phyloP scores from a whole-genome alignment of 1,140 invertebrate species.

The Drosophila lini region DNA sequence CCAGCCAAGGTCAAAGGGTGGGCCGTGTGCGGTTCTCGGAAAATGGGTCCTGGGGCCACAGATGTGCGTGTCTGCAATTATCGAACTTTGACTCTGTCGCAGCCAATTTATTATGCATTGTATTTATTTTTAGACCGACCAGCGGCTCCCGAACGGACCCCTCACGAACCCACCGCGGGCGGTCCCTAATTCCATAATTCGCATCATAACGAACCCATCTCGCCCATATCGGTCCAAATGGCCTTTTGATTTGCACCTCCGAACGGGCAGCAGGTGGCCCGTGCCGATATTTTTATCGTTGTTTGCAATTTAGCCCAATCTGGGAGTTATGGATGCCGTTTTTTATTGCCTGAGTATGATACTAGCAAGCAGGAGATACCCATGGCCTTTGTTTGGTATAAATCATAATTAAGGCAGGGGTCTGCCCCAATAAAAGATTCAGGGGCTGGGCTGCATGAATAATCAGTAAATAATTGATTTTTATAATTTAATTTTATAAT shows the following conservation, averaged over 20 bases:
- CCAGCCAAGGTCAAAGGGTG: conserved; percentile 32
- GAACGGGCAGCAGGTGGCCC: conserved; percentile 53
- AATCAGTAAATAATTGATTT: neutral
- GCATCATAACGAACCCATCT: conserved; percentile 8
- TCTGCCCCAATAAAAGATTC: conserved; percentile 23
- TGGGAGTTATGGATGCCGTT: conserved; percentile 4
- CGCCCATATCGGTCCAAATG: conserved; percentile 20
- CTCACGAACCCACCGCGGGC: conserved; percentile 30
- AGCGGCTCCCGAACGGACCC: conserved; percentile 37
- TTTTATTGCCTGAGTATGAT: neutral
- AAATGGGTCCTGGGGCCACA: neutral
- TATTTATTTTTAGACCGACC: conserved; percentile 19
- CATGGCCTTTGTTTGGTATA: conserved; percentile 10
- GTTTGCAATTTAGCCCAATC: conserved; percentile 16
- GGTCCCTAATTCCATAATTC: conserved; percentile 40
- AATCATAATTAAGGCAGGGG: conserved; percentile 21
- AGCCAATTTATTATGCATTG: conserved; percentile 47
- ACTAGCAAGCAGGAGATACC: conserved; percentile 30
- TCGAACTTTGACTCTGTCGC: conserved; percentile 45
- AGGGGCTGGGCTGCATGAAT: neutral
- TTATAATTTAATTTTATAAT: too few relatives aligned
- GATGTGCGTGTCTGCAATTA: conserved; percentile 53
- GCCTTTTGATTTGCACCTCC: conserved; percentile 48
- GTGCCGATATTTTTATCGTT: conserved; percentile 31
- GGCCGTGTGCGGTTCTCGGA: conserved; percentile 1